Percentiles rank a stretch among this genome's conserved stretches.
These are phyloP conservation scores for Hemicrepidius hirtus DNA, from an alignment of 2,888 invertebrate species.

Conservation along the genomic window DNA sequence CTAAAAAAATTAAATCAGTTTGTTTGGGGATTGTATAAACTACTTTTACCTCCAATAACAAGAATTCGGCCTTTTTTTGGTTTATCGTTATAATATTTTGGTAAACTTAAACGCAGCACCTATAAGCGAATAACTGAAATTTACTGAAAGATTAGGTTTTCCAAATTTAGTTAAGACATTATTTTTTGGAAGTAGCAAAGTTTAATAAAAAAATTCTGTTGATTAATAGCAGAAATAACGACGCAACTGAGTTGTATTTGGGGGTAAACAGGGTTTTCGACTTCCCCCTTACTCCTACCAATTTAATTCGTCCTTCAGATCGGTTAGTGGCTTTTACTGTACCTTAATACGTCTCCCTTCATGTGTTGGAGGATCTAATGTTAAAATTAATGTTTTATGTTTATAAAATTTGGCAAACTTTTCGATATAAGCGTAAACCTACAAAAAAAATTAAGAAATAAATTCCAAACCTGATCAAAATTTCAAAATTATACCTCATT, in stretches of 20 bases:
- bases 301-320: too few species aligned
- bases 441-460: neutral
- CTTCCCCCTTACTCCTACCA: too few species aligned
- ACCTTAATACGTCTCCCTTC: neutral
- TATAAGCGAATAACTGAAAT: too few species aligned
- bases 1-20: conserved; percentile 6
- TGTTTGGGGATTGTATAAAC: too few species aligned
- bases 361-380: neutral
- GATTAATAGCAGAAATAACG: too few species aligned
- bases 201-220: too few species aligned
- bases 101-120: neutral
- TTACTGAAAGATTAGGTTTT: too few species aligned
- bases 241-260: too few species aligned
- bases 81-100: neutral
- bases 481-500: conserved; percentile 10
- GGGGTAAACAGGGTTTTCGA: too few species aligned
- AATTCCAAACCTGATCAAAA: neutral
- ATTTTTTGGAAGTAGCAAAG: too few species aligned
- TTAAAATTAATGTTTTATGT: conserved; percentile 15
- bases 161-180: too few species aligned
- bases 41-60: conserved; percentile 10
- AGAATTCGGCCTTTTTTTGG: conserved; percentile 20
- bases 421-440: conserved; percentile 27
- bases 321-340: too few species aligned
- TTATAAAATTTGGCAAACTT: neutral